Percentiles rank a stretch among this genome's conserved stretches.
These are phyloP conservation scores for Pantelozetes paolii DNA, from an alignment of 2,888 invertebrate genomes.

Conservation along the genomic window DNA sequence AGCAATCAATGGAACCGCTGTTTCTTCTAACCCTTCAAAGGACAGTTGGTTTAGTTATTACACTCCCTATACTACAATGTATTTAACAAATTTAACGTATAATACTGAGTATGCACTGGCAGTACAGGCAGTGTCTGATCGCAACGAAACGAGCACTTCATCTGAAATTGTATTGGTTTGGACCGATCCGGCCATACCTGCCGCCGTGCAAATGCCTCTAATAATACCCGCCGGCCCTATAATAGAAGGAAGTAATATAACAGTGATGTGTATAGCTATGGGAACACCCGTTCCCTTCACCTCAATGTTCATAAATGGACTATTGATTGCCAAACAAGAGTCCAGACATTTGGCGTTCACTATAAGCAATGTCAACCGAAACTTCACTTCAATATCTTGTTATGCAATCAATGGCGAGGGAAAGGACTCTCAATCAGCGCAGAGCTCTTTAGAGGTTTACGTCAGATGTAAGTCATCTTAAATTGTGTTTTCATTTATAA, in stretches of 20 bases:
- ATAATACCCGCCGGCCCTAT: slow-evolving; percentile 77
- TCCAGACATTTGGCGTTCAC: slow-evolving; percentile 78
- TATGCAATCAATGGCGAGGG: slow-evolving; percentile 84
- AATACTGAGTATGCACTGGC: slow-evolving; percentile 62
- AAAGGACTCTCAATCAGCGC: slow-evolving; percentile 67
- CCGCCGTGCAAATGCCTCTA: slow-evolving; percentile 69
- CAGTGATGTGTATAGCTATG: slow-evolving; percentile 75
- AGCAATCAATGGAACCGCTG: slow-evolving; percentile 60
- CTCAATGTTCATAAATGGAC: slow-evolving; percentile 71
- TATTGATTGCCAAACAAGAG: slow-evolving; percentile 73
- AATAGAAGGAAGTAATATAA: slow-evolving; percentile 79
- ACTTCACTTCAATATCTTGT: slow-evolving; percentile 75
- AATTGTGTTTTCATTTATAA: background rate
- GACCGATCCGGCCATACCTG: slow-evolving; percentile 82
- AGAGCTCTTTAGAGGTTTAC: slow-evolving; percentile 68
- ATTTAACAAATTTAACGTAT: slow-evolving; percentile 66
- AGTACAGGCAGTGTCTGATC: slow-evolving; percentile 34
- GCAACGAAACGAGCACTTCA: slow-evolving; percentile 66
- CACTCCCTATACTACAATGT: slow-evolving; percentile 66
- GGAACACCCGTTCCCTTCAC: slow-evolving; percentile 79
- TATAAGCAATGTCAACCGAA: slow-evolving; percentile 58
- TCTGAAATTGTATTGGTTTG: slow-evolving; percentile 78
- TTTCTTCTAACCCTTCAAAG: background rate
- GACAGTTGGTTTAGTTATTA: slow-evolving; percentile 53
- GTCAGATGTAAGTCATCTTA: slow-evolving; percentile 68